Base-by-base conservation (phyloP, 2,888 invertebrate species). In the Melipona beecheii region DNA sequence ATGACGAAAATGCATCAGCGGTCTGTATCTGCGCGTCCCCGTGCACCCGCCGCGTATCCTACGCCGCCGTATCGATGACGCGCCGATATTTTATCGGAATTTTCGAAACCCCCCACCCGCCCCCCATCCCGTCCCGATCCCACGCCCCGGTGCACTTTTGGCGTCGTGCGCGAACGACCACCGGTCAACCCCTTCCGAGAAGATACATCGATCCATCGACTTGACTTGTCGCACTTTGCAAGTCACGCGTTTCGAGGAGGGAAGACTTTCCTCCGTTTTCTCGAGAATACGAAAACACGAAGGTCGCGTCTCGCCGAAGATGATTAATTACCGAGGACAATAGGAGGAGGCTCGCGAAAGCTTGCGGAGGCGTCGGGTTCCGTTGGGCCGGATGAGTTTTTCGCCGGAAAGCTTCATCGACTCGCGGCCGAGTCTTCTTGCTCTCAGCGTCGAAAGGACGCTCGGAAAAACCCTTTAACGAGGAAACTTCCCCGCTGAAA, bases 1-100 rank as follows among this genome's bases (percentile, higher is more conserved):
- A 92, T 90, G 90, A 90, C 88, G 89, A 91, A 90, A 92, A 90
- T 90, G 92, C 90, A 91, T 91, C 91, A 91, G 87, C 87, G 86
- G 71, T 81, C 65, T 84, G 80, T 86, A 84, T 86, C 88, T 85
- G 78, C 75, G 58, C 76, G 31, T 50, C n/a, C 36, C 65, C 50
- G 56, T 84, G 75, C 78, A 80, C 81, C 81, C 81, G 36, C 81
- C 79, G 36, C 36, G 15, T 56, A 56, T 66, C 62, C 64, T 56
- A 24, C 27, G n/a, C 75, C 70, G 19, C 79, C 74, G 86, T 90
- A 89, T 90, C 90, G 90, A 89, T 91, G 91, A 91, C 90, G 89
- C 84, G 79, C 87, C 91, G 87, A 91, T 85, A 88, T 86, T 88
- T 89, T 86, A 90, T 88, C 89, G 87, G 83, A 87, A 90, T 89